These are phyloP conservation scores for Clarias magur DNA, from an alignment of 2,113 vertebrate species.

Conservation along the genomic window DNA sequence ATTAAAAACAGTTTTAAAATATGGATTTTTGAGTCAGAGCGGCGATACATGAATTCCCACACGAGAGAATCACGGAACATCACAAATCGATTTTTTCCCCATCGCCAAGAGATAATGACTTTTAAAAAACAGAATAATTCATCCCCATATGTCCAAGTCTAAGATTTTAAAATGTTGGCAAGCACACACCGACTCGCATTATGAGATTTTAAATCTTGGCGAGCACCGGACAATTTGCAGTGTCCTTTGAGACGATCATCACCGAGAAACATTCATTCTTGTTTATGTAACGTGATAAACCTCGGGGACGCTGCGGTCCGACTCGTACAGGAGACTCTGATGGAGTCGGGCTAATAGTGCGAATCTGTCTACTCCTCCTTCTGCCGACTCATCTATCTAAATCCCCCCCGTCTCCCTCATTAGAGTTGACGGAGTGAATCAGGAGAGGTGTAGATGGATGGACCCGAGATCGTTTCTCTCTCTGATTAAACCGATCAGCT, in stretches of 20 bases:
- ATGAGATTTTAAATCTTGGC: too few relatives aligned
- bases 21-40: too few relatives aligned
- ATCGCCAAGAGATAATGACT: too few relatives aligned
- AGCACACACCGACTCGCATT: too few relatives aligned
- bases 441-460: constrained; percentile 4
- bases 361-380: background rate
- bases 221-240: too few relatives aligned
- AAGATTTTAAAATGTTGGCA: too few relatives aligned
- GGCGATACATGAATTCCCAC: too few relatives aligned
- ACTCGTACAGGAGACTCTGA: background rate
- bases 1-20: too few relatives aligned
- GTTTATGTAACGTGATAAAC: background rate
- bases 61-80: too few relatives aligned
- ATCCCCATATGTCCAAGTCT: too few relatives aligned
- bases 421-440: constrained; percentile 21
- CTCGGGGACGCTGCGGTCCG: background rate
- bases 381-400: background rate
- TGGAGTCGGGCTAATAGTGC: background rate
- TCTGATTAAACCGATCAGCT: background rate
- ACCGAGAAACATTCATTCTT: background rate
- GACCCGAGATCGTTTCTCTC: background rate
- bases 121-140: too few relatives aligned
- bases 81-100: too few relatives aligned
- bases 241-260: background rate
- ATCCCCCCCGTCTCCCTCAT: background rate